Conservation (phyloP, 1,140 invertebrate genomes). For the Rhopalosiphum maidis region DNA sequence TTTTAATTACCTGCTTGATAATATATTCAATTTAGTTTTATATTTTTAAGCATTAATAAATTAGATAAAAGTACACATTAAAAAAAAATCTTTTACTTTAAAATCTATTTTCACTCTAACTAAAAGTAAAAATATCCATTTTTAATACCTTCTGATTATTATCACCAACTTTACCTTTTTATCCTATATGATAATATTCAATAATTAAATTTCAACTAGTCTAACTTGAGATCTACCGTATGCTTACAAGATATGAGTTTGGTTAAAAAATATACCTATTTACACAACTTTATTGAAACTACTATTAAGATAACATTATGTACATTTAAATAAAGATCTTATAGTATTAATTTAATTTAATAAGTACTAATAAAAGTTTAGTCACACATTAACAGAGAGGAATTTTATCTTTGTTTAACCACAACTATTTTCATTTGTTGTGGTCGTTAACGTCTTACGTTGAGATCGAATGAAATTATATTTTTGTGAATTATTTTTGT, state of each 20-base stretch:
- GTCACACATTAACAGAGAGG: not conserved
- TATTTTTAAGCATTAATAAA: not conserved
- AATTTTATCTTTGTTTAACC: slow-evolving; percentile 10
- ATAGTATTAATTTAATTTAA: not conserved
- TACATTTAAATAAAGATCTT: not conserved
- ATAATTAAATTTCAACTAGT: not conserved
- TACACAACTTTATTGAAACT: not conserved
- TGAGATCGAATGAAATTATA: not conserved
- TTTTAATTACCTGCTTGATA: not conserved
- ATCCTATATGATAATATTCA: not conserved
- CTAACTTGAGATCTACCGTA: not conserved
- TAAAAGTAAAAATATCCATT: not conserved
- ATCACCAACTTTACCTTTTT: not conserved
- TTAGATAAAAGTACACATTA: not conserved
- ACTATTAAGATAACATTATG: not conserved
- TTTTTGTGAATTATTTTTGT: not conserved
- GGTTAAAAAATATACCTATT: not conserved
- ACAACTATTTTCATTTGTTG: not conserved
- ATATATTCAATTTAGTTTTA: slow-evolving; percentile 5
- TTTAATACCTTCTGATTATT: not conserved
- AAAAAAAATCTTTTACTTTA: not conserved
- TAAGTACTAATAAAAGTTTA: not conserved
- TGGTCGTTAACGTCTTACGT: not conserved
- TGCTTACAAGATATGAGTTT: not conserved
- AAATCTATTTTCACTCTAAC: not conserved